Evolutionary conservation across 2,888 invertebrate species (phyloP), one percentile per base, ranked within the genome.

Genomic region (Dicycla oo): DNA sequence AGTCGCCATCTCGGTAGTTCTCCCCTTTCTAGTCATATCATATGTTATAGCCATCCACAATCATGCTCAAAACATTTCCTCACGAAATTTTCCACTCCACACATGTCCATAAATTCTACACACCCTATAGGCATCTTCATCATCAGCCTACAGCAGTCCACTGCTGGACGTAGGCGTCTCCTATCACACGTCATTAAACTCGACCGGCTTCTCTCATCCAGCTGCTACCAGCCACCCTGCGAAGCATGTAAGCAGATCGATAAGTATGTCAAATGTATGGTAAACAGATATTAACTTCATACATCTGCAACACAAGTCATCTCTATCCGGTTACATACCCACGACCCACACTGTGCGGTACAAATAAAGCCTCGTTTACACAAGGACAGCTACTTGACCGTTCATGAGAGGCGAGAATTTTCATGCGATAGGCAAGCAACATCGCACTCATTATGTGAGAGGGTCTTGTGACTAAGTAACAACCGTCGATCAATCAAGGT

Each of bases 321-420:
- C 34, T n/a, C 13, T n/a, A 58, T 54, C 53, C 79, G 23, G 60
- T 53, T 73, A 10, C 26, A 11, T 26, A 54, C 43, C n/a, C 3
- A 60, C 11, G 71, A 51, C 43, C 26, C 60, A 73, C 49, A 23
- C 2, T 13, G 15, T 20, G 26, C 1, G 15, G 38, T 15, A 18
- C 15, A 26, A 4, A 51, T n/a, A 26, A 73, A 43, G 58, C 15
- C 15, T 5, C 2, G 49, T 73, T 73, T 34, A 70, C 30, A 51
- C 30, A 4, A 34, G 23, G 2, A 15, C 0, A 49, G 40, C 34
- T 47, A 23, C 15, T 57, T 13, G 15, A 23, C 13, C 10, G 7
- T 23, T 26, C 20, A 5, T 26, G n/a, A 11, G 26, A 2, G 20
- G 40, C 13, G 20, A 15, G 13, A 51, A 38, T 38, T 34, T 53